phyloP scores from a whole-genome alignment of 2,888 invertebrate species.

The Rhingia rostrata region DNA sequence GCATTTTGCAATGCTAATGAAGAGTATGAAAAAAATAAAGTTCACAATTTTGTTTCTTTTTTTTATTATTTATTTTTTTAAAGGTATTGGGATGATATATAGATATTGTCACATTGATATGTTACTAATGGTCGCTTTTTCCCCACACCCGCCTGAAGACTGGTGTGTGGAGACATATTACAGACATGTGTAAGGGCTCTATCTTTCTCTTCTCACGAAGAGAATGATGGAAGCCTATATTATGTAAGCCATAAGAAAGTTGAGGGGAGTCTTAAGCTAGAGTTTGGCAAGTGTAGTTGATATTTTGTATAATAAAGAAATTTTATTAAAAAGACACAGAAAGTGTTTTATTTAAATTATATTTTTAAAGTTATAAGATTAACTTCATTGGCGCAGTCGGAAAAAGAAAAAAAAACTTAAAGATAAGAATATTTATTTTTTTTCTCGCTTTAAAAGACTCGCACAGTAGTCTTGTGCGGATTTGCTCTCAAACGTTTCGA shows the following conservation, averaged over 20 bases:
- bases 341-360: too few relatives aligned
- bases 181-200: neutral
- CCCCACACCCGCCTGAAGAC: neutral
- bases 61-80: too few relatives aligned
- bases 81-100: too few relatives aligned
- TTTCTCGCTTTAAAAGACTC: neutral
- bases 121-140: neutral
- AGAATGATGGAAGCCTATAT: neutral
- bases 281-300: too few relatives aligned
- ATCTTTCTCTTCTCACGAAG: neutral
- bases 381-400: conserved; percentile 2
- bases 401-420: neutral
- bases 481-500: neutral
- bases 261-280: neutral
- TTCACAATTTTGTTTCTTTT: too few relatives aligned
- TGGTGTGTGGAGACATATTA: neutral
- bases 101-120: conserved; percentile 1
- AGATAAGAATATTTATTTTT: neutral
- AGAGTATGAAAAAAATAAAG: too few relatives aligned
- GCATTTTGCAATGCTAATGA: too few relatives aligned
- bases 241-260: neutral
- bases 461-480: neutral
- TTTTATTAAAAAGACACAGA: too few relatives aligned
- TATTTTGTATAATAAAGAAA: too few relatives aligned
- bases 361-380: too few relatives aligned